Evolutionary conservation across 2,888 invertebrate genomes (phyloP).

Genomic region (Trissolcus brochymenae): DNA sequence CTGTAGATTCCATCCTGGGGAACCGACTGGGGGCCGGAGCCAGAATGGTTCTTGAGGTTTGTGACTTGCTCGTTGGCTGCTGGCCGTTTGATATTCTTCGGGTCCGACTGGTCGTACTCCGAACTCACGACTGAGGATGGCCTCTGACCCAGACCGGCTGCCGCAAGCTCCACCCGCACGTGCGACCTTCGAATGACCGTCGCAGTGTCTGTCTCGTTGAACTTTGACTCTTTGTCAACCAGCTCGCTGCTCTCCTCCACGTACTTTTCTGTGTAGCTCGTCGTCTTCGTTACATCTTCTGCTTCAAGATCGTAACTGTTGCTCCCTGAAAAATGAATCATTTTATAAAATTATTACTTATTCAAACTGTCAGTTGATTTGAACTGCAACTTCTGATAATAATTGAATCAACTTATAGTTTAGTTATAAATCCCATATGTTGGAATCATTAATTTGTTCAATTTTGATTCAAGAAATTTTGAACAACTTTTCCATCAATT

Average conservation of each 20-base stretch:
- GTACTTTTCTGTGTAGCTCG: conserved; percentile 65
- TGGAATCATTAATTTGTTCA: no score
- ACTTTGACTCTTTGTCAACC: conserved; percentile 66
- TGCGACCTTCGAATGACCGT: conserved; percentile 73
- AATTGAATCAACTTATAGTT: no score
- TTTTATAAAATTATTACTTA: neutral
- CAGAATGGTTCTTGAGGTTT: neutral
- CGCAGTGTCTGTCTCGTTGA: conserved; percentile 70
- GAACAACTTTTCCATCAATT: neutral
- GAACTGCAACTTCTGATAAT: no score
- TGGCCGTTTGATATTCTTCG: conserved; percentile 66
- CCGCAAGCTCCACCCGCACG: conserved; percentile 81
- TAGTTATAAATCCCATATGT: no score
- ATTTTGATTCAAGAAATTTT: no score
- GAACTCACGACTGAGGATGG: conserved; percentile 83
- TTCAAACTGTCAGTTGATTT: no score
- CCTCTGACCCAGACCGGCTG: conserved; percentile 81
- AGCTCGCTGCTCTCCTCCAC: conserved; percentile 60
- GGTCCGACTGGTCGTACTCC: conserved; percentile 70
- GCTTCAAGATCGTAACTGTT: conserved; percentile 73
- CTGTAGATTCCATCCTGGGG: conserved; percentile 64
- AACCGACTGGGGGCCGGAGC: neutral
- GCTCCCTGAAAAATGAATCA: conserved; percentile 61
- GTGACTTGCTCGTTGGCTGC: neutral
- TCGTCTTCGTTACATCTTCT: conserved; percentile 67